phyloP scores from a whole-genome alignment of 2,888 invertebrate genomes.

The Mallateleia sp. region DNA sequence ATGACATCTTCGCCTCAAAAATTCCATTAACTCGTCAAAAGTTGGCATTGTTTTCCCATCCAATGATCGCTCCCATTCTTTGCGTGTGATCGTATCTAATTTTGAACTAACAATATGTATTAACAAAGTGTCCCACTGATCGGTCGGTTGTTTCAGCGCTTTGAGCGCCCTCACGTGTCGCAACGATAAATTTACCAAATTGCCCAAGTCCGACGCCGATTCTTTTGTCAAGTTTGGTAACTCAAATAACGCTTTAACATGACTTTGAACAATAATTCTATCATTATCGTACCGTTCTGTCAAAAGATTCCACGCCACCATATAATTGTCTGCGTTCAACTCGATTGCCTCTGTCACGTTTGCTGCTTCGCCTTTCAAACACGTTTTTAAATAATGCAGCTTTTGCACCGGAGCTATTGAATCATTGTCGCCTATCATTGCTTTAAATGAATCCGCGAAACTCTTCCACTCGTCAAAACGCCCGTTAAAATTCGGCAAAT shows the following conservation, averaged over 20 bases:
- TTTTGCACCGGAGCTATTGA: not conserved
- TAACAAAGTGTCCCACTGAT: constrained; percentile 39
- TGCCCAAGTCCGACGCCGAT: not conserved
- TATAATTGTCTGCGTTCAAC: not conserved
- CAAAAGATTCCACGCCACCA: not conserved
- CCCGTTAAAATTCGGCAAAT: constrained; percentile 3
- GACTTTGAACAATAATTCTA: not conserved
- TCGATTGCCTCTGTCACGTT: not conserved
- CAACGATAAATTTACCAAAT: not conserved
- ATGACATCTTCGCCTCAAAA: not conserved
- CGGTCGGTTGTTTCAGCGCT: constrained; percentile 24
- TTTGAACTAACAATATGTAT: constrained; percentile 34
- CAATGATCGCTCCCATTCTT: constrained; percentile 14
- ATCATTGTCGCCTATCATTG: not conserved
- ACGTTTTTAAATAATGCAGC: not conserved
- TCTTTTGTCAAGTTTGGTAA: not conserved
- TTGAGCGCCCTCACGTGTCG: constrained; percentile 26
- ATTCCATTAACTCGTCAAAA: constrained; percentile 7
- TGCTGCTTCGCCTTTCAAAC: not conserved
- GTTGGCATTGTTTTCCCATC: not conserved
- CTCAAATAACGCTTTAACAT: not conserved
- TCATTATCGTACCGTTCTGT: not conserved
- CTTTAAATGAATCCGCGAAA: not conserved
- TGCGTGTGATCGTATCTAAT: constrained; percentile 15
- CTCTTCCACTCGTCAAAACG: not conserved